Conservation (phyloP, 2,888 invertebrate genomes). For the Noctuana brunneofusca region DNA sequence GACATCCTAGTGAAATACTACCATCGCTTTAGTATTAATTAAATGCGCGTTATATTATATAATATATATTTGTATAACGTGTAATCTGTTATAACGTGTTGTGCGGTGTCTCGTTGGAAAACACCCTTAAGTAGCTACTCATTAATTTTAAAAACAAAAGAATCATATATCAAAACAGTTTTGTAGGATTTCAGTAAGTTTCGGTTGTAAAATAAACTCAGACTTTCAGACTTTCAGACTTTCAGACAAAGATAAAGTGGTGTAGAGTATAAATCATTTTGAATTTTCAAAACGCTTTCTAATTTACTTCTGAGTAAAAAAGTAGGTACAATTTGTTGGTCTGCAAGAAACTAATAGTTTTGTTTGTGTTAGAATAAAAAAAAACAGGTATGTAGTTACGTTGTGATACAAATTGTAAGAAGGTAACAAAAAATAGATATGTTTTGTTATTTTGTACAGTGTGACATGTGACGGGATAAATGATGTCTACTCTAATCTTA, state of each 20-base stretch:
- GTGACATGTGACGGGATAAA: too few relatives aligned
- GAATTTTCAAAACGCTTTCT: neutral
- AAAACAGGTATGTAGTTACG: too few relatives aligned
- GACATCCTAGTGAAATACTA: too few relatives aligned
- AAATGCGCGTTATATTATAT: too few relatives aligned
- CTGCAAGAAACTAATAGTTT: neutral
- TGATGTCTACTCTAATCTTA: too few relatives aligned
- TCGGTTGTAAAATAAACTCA: constrained; percentile 4
- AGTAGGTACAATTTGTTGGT: neutral
- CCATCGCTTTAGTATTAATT: too few relatives aligned
- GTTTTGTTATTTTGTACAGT: neutral
- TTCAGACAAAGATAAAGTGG: neutral
- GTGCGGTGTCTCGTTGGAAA: too few relatives aligned
- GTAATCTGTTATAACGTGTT: too few relatives aligned
- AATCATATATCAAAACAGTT: neutral
- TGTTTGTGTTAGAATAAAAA: neutral
- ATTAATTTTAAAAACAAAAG: too few relatives aligned
- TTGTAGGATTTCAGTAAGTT: neutral
- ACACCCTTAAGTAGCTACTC: too few relatives aligned
- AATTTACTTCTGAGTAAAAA: constrained; percentile 2
- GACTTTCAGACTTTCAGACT: too few relatives aligned
- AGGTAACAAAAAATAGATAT: neutral
- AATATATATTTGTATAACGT: too few relatives aligned
- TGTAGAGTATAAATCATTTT: neutral
- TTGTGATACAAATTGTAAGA: neutral